Evolutionary conservation across 2,113 vertebrate species (phyloP), one percentile per base, ranked within the genome.

Genomic region (Myiozetetes cayanensis): DNA sequence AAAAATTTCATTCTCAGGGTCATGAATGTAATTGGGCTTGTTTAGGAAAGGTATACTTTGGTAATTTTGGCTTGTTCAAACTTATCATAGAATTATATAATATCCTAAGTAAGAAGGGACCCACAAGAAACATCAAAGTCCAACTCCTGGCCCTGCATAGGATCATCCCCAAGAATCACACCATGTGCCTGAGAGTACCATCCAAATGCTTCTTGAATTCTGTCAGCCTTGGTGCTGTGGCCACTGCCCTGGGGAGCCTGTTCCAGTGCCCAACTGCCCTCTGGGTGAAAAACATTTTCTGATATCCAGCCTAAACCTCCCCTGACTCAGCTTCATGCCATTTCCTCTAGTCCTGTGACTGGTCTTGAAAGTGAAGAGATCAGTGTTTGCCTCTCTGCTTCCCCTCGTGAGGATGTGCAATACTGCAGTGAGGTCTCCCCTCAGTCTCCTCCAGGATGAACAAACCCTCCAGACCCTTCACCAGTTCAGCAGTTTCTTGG

Each of bases 391-490:
- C 37, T 12, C 22, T 74, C 23, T 28, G 23, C 19, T 74, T 50
- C 15, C 2, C 28, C 7, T 52, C 5, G 3, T 0, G 2, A 52
- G 27, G 27, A 59, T 28, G 2, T 9, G 66, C 15, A 8, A 8
- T 12, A 12, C 12, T 33, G 14, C 8, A 4, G 0, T 39, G 61
- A 59, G 12, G 2, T 39, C 10, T 89, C 7, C 1, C 12, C 3
- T 67, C 53, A 46, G 24, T 46, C 28, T 46, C 20, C 46, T 39
- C 24, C 71, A 61, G n/a, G 20, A 13, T 75, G 53, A n/a, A 47
- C 46, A 75, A 20, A 53, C 33, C 7, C 24, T 76, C 35, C 6
- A 47, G 9, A 6, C 20, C 30, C 6, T 47, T 76, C 20, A 47
- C 24, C 30, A 35, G 30, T 46, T 35, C 0, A 2, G 5, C 15